Conservation (phyloP, 2,797 vertebrate genomes). For the Picus viridis region DNA sequence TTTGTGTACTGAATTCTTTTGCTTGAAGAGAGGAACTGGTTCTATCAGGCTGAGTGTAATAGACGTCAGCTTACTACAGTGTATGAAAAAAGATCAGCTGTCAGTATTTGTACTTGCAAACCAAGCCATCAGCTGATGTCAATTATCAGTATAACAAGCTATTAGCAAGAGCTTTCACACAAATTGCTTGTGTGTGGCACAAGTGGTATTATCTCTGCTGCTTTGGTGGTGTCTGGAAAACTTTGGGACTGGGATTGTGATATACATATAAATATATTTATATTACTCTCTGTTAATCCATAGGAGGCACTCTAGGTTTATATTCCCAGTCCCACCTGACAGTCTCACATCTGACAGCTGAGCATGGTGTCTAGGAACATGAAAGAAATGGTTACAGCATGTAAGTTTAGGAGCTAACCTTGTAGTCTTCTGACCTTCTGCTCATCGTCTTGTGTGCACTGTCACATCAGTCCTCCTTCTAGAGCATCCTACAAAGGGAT, state of each 20-base stretch:
- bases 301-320: neutral
- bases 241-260: neutral
- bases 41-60: neutral
- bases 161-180: constrained; percentile 3
- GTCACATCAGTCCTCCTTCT: neutral
- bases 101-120: neutral
- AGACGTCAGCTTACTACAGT: neutral
- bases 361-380: neutral
- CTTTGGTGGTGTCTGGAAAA: constrained; percentile 36
- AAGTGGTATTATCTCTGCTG: constrained; percentile 21
- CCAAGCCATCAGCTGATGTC: neutral
- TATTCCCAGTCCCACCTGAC: neutral
- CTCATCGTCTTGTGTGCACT: neutral
- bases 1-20: neutral
- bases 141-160: neutral
- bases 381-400: neutral
- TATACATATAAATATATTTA: neutral
- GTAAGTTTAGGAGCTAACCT: neutral
- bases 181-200: neutral
- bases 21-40: neutral
- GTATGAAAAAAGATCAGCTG: neutral
- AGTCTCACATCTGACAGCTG: neutral
- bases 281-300: neutral
- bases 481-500: neutral
- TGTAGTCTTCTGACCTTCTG: neutral